A percentile compares a stretch with the other conserved stretches of the same genome.
phyloP scores from a whole-genome alignment of 2,113 vertebrate species.

The Eptesicus fuscus region DNA sequence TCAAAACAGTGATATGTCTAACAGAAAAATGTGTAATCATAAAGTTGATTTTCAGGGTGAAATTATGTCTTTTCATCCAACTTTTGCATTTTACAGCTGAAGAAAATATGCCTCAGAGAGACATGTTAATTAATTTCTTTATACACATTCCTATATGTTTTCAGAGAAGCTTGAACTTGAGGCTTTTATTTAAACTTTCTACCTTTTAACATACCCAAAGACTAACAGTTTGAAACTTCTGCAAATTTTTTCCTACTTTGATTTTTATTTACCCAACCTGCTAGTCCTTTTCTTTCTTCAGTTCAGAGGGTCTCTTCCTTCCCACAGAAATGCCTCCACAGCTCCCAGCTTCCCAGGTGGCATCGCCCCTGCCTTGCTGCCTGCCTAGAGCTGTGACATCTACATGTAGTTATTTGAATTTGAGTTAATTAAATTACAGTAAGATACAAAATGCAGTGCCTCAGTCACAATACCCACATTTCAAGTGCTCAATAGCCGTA shows the following conservation, averaged over 20 bases:
- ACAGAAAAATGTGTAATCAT: neutral
- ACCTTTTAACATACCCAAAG: neutral
- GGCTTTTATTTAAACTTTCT: neutral
- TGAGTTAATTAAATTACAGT: neutral
- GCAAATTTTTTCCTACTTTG: neutral
- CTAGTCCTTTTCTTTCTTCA: neutral
- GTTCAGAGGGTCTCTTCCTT: neutral
- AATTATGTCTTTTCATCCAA: neutral
- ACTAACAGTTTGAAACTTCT: neutral
- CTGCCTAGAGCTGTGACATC: neutral
- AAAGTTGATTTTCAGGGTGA: neutral
- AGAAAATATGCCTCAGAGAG: neutral
- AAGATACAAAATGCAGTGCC: neutral
- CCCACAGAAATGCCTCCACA: neutral
- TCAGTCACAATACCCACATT: neutral
- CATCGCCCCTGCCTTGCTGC: rapidly evolving
- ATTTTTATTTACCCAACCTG: neutral
- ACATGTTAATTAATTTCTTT: neutral
- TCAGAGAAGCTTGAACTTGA: neutral
- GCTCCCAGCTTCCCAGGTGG: rapidly evolving
- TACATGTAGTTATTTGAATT: neutral
- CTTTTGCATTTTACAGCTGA: neutral
- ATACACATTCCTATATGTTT: too few species aligned
- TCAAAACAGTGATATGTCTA: neutral
- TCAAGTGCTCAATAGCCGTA: neutral